Evolutionary conservation across 2,888 invertebrate genomes (phyloP).

Genomic region (Geotrupes spiniger): DNA sequence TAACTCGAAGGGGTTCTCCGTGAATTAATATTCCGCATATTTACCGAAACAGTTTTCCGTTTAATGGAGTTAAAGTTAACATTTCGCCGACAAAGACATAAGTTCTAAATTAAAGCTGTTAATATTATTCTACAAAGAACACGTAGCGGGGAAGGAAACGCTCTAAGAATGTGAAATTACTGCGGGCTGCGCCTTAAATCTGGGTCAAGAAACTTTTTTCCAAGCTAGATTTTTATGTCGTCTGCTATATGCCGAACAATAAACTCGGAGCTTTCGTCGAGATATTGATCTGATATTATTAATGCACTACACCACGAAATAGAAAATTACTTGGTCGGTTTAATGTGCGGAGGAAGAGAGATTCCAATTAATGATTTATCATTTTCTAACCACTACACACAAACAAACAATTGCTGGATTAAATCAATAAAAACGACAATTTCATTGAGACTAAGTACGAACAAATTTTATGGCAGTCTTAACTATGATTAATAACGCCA

Average conservation of each 20-base stretch:
- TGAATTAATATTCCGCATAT: too few relatives aligned
- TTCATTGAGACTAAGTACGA: too few relatives aligned
- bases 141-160: conserved; percentile 6
- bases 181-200: conserved; percentile 9
- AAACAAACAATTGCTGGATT: too few relatives aligned
- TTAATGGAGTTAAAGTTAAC: neutral
- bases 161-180: conserved; percentile 12
- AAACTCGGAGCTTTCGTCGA: conserved; percentile 14
- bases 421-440: too few relatives aligned
- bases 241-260: conserved; percentile 15
- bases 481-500: too few relatives aligned
- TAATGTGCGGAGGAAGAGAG: too few relatives aligned
- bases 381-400: too few relatives aligned
- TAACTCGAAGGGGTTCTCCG: too few relatives aligned
- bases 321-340: too few relatives aligned
- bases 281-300: conserved; percentile 18
- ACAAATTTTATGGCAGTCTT: too few relatives aligned
- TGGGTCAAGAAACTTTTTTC: conserved; percentile 18
- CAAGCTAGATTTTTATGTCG: conserved; percentile 14
- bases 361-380: too few relatives aligned
- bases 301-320: conserved; percentile 10
- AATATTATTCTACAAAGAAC: conserved; percentile 10
- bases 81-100: neutral
- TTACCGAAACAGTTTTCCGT: too few relatives aligned
- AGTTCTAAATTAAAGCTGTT: conserved; percentile 11